These are phyloP conservation scores for Calycopis cecrops DNA, from an alignment of 1,140 invertebrate genomes.

Conservation along the genomic window DNA sequence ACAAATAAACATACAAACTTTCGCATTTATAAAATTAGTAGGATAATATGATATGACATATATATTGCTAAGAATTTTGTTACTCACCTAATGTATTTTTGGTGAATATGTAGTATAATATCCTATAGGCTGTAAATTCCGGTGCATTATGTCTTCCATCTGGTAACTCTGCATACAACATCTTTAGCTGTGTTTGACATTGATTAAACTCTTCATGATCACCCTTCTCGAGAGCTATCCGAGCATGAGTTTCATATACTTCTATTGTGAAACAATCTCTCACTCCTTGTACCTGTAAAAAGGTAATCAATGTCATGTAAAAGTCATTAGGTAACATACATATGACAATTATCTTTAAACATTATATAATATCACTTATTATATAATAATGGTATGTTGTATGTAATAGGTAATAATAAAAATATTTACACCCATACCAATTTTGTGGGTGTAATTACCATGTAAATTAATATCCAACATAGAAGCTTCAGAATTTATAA, in stretches of 20 bases:
- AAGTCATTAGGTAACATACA: too few relatives aligned
- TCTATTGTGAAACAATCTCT: constrained; percentile 94
- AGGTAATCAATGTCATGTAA: too few relatives aligned
- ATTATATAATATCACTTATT: constrained; percentile 9
- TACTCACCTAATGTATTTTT: constrained; percentile 92
- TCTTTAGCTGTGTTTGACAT: constrained; percentile 97
- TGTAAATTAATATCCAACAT: too few relatives aligned
- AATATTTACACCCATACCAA: too few relatives aligned
- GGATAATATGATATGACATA: too few relatives aligned
- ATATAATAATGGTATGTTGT: not conserved
- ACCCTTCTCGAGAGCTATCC: constrained; percentile 96
- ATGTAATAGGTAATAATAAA: too few relatives aligned
- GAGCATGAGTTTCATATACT: constrained; percentile 98
- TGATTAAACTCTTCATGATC: constrained; percentile 99
- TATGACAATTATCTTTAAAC: constrained; percentile 14
- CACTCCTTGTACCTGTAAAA: constrained; percentile 91
- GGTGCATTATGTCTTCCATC: constrained; percentile 83
- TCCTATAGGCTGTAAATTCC: constrained; percentile 96
- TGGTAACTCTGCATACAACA: constrained; percentile 86
- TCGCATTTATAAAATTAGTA: too few relatives aligned
- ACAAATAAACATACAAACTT: too few relatives aligned
- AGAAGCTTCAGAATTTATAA: too few relatives aligned
- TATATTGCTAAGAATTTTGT: not conserved
- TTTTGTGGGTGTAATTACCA: too few relatives aligned
- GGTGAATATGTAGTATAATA: constrained; percentile 98